Evolutionary conservation across 2,888 invertebrate genomes (phyloP).

Genomic region (Anarsia innoxiella): DNA sequence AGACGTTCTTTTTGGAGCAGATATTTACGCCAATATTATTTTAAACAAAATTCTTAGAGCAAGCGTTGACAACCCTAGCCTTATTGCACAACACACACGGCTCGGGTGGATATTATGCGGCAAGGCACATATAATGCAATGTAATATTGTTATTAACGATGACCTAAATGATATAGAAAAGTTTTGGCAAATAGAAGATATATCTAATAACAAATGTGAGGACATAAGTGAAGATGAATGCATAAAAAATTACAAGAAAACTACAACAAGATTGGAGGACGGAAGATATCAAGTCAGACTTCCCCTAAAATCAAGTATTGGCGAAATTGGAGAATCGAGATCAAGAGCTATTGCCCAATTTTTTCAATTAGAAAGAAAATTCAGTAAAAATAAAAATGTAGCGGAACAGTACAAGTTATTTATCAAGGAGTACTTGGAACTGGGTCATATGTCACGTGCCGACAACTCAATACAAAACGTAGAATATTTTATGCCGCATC

Average conservation of each 20-base stretch:
- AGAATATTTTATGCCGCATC: conserved; percentile 18
- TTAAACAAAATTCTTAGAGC: conserved; percentile 6
- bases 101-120: conserved; percentile 16
- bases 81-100: conserved; percentile 1
- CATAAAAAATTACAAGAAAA: neutral
- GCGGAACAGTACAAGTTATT: conserved; percentile 15
- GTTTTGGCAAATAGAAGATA: conserved; percentile 17
- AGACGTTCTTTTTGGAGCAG: conserved; percentile 13
- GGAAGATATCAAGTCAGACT: conserved; percentile 16
- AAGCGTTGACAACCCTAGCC: neutral
- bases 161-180: conserved; percentile 12
- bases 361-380: conserved; percentile 14
- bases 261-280: conserved; percentile 12
- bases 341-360: conserved; percentile 20
- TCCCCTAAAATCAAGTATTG: conserved; percentile 15
- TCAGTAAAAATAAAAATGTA: conserved; percentile 10
- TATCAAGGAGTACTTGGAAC: conserved; percentile 14
- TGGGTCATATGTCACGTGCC: conserved; percentile 16
- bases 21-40: conserved; percentile 11
- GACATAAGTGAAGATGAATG: conserved; percentile 9
- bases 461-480: conserved; percentile 1
- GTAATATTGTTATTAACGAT: conserved; percentile 14
- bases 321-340: conserved; percentile 18
- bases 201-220: neutral
- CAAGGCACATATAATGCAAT: conserved; percentile 14